Evolutionary conservation across 2,797 vertebrate species (phyloP), one percentile per base, ranked within the genome.

Genomic region (Phrynocephalus vlangalii): DNA sequence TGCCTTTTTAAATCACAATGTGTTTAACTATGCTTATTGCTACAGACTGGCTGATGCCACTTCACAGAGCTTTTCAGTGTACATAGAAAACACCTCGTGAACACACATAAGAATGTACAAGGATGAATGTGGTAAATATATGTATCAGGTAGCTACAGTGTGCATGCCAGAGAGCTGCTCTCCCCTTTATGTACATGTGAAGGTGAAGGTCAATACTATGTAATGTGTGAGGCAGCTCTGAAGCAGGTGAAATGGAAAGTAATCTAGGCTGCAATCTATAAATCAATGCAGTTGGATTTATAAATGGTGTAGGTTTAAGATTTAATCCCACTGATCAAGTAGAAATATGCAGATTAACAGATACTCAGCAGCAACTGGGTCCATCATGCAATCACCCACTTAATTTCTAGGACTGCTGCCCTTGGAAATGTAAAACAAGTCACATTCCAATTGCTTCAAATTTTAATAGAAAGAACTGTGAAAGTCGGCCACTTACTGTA

Each of bases 261-360:
- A 11, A 8, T 26, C 16, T 70, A 48, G 71, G 72, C 82, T 83
- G 82, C 66, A 20, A 52, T n/a, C 26, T 6, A 1, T 5, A 20
- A 44, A 22, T 1, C 0, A 85, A n/a, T 85, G 76, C 30, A 75
- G 24, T 30, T 60, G 78, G 50, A 70, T 70, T 81, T 68, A 88
- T 60, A 68, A 3, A 38, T 4, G 38, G 38, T 38, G 38, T 24
- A 70, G 30, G 44, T 68, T 88, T 84, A 88, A 84, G 33, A 33
- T 80, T 88, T 76, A 68, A 88, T 76, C 71, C 66, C 71, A 85
- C 10, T 67, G 76, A 85, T 6, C 26, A 81, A 83, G 50, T 52
- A 48, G 24, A 44, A 78, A 85, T 68, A 48, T 16, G 38, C 22
- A 67, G 33, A 33, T 20, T 63, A 44, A 81, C 33, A 87, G 70